These are phyloP conservation scores for Nesogale talazaci DNA, from an alignment of 2,113 vertebrate genomes.

Conservation along the genomic window DNA sequence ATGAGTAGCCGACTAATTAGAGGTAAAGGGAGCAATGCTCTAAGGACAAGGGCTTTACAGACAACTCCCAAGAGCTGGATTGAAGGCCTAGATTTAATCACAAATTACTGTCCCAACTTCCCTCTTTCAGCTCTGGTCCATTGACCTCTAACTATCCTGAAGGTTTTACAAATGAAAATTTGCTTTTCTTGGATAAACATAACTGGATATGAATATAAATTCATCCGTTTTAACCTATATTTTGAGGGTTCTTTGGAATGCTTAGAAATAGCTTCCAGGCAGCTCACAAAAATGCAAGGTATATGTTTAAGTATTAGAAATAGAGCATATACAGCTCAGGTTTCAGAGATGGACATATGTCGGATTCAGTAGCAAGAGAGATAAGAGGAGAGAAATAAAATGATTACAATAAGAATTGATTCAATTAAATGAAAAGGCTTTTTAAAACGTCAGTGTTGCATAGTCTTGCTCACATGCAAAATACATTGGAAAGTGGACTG, in stretches of 20 bases:
- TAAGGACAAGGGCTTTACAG: no score
- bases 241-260: conserved; percentile 6
- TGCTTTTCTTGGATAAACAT: conserved; percentile 48
- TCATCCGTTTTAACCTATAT: background rate
- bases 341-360: background rate
- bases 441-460: background rate
- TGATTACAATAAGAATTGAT: background rate
- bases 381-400: background rate
- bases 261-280: background rate
- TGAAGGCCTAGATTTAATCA: conserved; percentile 52
- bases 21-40: no score
- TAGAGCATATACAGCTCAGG: background rate
- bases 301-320: conserved; percentile 13
- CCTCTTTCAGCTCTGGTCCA: conserved; percentile 36
- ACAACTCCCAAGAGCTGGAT: background rate
- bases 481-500: no score
- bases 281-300: background rate
- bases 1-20: no score
- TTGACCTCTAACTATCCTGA: conserved; percentile 42
- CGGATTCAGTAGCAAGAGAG: background rate
- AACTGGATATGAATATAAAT: conserved; percentile 19
- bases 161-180: conserved; percentile 56
- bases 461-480: no score
- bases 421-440: conserved; percentile 10
- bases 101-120: conserved; percentile 41